Evolutionary conservation across 2,113 vertebrate species (phyloP), one percentile per base, ranked within the genome.

Genomic region (Murina feae): DNA sequence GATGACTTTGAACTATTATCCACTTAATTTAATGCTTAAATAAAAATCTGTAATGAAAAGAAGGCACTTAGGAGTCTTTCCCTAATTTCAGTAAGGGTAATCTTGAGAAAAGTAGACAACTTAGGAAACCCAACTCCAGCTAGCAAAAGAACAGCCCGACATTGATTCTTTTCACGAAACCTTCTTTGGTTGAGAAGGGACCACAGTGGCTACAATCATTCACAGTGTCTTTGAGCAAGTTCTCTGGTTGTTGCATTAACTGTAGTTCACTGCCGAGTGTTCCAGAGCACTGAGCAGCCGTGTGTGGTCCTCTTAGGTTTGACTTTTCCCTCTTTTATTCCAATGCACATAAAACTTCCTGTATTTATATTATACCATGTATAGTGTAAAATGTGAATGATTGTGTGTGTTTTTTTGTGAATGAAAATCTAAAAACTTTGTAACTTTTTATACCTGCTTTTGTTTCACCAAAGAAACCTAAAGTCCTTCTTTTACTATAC

Each of bases 301-400:
- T 93, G 97, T 97, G 95, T 96, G 86, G 91, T 96, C 94, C 0
- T 96, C 9, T 91, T 97, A 97, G 78, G 9, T 96, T 98, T 98
- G 32, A 37, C 69, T 97, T 91, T 97, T 97, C 98, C 94, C 98
- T 98, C 71, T 63, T 97, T 95, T 96, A 98, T 98, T 98, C 98
- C 98, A 98, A 98, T 99, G 99, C 99, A 99, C 98, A 99, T 98
- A 99, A 98, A 98, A 98, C 98, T 98, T 99, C 98, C 97, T 98
- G 98, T 99, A 99, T 99, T 99, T 99, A 99, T 99, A 98, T 98
- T 98, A 98, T 99, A 99, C 98, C 98, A 97, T 99, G 98, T 98
- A 98, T 98, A 98, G 98, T 99, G 98, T 99, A 98, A 98, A 99
- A 99, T 99, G 99, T 99, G 99, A 99, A 99, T 99, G 98, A 99